A percentile compares a stretch with the other conserved stretches of the same genome.
Evolutionary conservation across 2,113 vertebrate species (phyloP).

Genomic region (Axis porcinus): DNA sequence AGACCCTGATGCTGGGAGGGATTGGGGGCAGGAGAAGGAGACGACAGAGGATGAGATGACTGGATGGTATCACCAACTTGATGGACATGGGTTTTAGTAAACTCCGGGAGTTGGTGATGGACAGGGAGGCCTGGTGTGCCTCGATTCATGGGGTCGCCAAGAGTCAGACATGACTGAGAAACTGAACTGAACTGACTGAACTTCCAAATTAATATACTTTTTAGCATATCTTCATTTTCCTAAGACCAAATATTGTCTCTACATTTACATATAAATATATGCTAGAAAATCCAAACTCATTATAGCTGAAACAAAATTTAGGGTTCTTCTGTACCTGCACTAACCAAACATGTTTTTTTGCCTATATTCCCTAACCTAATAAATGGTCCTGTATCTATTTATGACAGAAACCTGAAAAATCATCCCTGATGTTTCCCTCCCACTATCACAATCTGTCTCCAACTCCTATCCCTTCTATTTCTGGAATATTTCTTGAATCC

Average conservation of each 20-base stretch:
- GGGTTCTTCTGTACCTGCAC: not conserved
- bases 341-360: not conserved
- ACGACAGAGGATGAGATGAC: too few relatives aligned
- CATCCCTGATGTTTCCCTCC: not conserved
- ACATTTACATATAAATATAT: not conserved
- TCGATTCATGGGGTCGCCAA: too few relatives aligned
- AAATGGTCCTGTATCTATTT: not conserved
- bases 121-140: too few relatives aligned
- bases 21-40: too few relatives aligned
- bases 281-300: not conserved
- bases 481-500: not conserved
- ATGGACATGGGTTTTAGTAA: too few relatives aligned
- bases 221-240: not conserved
- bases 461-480: not conserved
- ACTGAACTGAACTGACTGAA: too few relatives aligned
- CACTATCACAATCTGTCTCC: not conserved
- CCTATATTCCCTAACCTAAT: not conserved
- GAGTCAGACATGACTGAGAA: too few relatives aligned
- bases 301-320: not conserved
- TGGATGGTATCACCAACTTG: too few relatives aligned
- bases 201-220: not conserved
- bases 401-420: not conserved
- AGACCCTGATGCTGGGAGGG: too few relatives aligned
- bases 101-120: too few relatives aligned
- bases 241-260: not conserved